Evolutionary conservation across 2,888 invertebrate species (phyloP).

Genomic region (Temnothorax rugatulus): DNA sequence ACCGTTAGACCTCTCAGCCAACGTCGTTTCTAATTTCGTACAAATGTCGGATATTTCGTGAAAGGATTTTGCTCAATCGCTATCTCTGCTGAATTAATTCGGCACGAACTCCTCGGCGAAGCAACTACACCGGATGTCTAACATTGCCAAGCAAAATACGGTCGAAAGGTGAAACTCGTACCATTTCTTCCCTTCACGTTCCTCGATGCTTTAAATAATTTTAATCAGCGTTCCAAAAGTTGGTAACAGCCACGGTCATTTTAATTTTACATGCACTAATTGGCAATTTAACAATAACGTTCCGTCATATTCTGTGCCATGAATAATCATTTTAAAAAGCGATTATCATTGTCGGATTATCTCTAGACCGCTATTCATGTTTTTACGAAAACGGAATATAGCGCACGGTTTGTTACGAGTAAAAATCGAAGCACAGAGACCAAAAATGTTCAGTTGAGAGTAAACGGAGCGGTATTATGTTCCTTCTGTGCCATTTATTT

Average conservation of each 20-base stretch:
- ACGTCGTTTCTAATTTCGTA: constrained; percentile 17
- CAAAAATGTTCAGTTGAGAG: neutral
- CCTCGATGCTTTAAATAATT: constrained; percentile 13
- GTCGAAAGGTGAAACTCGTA: constrained; percentile 24
- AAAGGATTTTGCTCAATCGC: constrained; percentile 43
- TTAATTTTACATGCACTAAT: neutral
- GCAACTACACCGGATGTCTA: constrained; percentile 31
- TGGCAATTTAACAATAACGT: neutral
- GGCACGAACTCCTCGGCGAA: constrained; percentile 16
- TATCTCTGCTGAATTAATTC: constrained; percentile 33
- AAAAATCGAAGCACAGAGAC: neutral
- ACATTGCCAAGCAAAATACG: constrained; percentile 39
- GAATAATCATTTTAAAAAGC: neutral
- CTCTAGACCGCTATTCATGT: neutral
- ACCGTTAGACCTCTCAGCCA: constrained; percentile 9
- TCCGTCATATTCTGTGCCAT: neutral
- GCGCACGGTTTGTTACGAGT: neutral
- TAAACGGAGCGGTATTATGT: neutral
- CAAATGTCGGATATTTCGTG: constrained; percentile 26
- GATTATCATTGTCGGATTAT: neutral
- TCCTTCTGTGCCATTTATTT: neutral
- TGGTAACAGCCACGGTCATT: neutral
- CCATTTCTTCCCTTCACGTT: neutral
- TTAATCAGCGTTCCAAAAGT: neutral
- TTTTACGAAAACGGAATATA: neutral